Base-by-base conservation (phyloP, 2,797 vertebrate species). In the Arnoldichthys spilopterus region DNA sequence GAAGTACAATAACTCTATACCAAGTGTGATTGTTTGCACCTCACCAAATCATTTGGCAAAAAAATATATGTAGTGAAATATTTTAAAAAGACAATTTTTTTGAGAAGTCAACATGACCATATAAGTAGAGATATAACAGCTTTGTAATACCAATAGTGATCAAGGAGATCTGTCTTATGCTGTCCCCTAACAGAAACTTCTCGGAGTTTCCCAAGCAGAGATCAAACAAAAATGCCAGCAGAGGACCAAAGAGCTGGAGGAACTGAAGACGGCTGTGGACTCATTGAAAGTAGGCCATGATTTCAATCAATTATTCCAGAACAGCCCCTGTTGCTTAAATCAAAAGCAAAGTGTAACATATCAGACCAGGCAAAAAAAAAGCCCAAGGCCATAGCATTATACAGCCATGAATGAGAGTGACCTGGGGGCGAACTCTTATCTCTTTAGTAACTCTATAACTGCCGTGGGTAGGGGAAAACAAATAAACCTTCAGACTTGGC, bases 211-310 rank as follows among this genome's bases (percentile, higher is more conserved):
- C 54, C 94, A 95, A 84, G 94, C 94, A 8, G 94, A 94, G 85
- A 93, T 95, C 72, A 94, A 87, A 81, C 89, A 92, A 77, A 94
- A 94, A 92, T 94, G 94, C 84, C 94, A 95, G 85, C 93, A 94
- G 85, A 94, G 87, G 87, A 95, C 94, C 84, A 95, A 95, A 76
- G 93, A 95, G 89, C 94, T 95, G 94, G 94, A 94, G 40, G 92
- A 94, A 68, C 90, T 95, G 26, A 94, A 93, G 80, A 93, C 94
- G 53, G 94, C 94, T 1, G 93, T 94, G 80, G 94, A 95, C 1
- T 62, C 92, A 15, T 91, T 95, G 24, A 95, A 94, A 92, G 94
- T 94, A 56, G 22, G 76, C 93, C 13, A 16, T 47, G 12, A 37
- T 22, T 26, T 37, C 8, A 8, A 56, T 28, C 24, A 22, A 70